phyloP scores from a whole-genome alignment of 2,888 invertebrate species.

The Neocrepidodera transversa region DNA sequence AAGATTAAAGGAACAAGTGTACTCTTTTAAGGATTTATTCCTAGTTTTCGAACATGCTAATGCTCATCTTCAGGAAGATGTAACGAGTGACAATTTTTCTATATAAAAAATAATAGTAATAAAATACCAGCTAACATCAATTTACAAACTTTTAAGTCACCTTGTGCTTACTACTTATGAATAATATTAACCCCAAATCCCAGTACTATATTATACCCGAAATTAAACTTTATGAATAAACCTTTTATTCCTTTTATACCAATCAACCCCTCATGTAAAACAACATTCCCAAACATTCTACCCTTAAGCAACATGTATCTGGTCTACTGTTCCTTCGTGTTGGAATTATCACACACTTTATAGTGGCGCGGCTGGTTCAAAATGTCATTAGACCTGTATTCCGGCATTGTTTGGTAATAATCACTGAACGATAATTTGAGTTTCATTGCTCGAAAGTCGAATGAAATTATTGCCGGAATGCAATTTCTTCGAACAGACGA shows the following conservation, averaged over 20 bases:
- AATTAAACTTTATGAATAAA: slow-evolving; percentile 8
- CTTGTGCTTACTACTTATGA: too few species aligned
- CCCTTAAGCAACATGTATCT: slow-evolving; percentile 16
- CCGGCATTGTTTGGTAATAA: slow-evolving; percentile 55
- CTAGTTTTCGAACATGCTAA: too few species aligned
- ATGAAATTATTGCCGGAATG: slow-evolving; percentile 43
- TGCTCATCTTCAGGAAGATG: too few species aligned
- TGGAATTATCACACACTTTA: slow-evolving; percentile 56
- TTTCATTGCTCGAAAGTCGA: slow-evolving; percentile 41
- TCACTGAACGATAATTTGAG: slow-evolving; percentile 53
- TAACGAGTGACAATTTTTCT: too few species aligned
- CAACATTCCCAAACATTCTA: slow-evolving; percentile 8
- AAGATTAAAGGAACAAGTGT: too few species aligned
- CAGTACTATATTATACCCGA: too few species aligned
- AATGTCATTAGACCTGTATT: slow-evolving; percentile 55
- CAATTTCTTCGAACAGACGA: slow-evolving; percentile 39
- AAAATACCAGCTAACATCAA: too few species aligned
- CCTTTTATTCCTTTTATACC: not conserved
- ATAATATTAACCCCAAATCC: too few species aligned
- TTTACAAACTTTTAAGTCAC: too few species aligned
- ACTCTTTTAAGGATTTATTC: too few species aligned
- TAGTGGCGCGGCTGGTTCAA: slow-evolving; percentile 52
- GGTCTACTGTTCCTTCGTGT: slow-evolving; percentile 28
- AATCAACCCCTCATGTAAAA: slow-evolving; percentile 8
- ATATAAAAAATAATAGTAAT: too few species aligned